Conservation (phyloP, 2,888 invertebrate genomes). For the Nemotelus pantherinus region DNA sequence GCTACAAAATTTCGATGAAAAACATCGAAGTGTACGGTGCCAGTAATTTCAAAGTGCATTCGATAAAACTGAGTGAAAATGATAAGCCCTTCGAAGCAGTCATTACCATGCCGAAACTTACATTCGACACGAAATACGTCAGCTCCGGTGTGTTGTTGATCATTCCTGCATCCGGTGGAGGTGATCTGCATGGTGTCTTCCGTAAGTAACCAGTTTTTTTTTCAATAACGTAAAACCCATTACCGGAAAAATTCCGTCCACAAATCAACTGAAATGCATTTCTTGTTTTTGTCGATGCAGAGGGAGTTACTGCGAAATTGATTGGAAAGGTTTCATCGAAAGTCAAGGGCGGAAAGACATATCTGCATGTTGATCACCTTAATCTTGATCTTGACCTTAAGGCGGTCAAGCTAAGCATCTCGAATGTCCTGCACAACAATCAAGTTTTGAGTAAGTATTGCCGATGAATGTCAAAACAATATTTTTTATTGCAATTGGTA, state of each 20-base stretch:
- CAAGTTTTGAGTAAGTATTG: conserved; percentile 72
- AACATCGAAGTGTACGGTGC: conserved; percentile 73
- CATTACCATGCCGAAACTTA: conserved; percentile 72
- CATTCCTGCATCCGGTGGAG: conserved; percentile 76
- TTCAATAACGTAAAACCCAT: not conserved
- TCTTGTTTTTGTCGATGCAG: conserved; percentile 57
- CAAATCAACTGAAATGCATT: not conserved
- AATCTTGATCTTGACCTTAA: conserved; percentile 71
- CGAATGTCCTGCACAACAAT: conserved; percentile 75
- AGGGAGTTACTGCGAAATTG: conserved; percentile 70
- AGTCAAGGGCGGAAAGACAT: conserved; percentile 65
- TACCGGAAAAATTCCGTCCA: too few species aligned
- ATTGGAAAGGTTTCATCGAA: conserved; percentile 69
- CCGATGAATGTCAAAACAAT: not conserved
- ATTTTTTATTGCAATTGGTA: not conserved
- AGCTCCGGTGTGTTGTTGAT: conserved; percentile 76
- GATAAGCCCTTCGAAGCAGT: conserved; percentile 74
- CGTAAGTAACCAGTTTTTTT: conserved; percentile 60
- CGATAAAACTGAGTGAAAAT: conserved; percentile 69
- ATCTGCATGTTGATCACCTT: conserved; percentile 71
- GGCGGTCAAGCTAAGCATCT: conserved; percentile 72
- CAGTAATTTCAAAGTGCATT: conserved; percentile 70
- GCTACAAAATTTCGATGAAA: conserved; percentile 69
- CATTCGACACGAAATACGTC: conserved; percentile 73
- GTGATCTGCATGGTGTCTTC: conserved; percentile 74